A percentile compares a stretch with the other conserved stretches of the same genome.
Conservation (phyloP, 2,888 invertebrate genomes). For the Melanophora roralis region DNA sequence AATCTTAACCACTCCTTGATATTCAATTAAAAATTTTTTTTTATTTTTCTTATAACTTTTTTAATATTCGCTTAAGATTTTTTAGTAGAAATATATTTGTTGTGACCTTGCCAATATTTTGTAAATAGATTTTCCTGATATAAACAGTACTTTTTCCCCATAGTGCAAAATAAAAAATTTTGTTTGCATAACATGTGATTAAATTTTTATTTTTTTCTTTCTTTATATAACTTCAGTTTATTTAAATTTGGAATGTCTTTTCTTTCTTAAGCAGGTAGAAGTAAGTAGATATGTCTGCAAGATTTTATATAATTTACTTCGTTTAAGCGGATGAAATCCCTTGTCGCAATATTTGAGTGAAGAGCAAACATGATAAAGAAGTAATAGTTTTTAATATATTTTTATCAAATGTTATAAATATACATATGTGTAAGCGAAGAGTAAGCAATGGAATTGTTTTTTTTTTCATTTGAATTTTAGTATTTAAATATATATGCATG, state of each 20-base stretch:
- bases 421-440: too few species aligned
- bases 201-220: not conserved
- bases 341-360: not conserved
- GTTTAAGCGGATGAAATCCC: not conserved
- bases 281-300: not conserved
- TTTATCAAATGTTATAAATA: too few species aligned
- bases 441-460: not conserved
- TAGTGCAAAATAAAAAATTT: not conserved
- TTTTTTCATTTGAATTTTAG: not conserved
- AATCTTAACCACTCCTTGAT: too few species aligned
- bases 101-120: too few species aligned
- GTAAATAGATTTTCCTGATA: too few species aligned
- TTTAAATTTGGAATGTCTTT: slow-evolving; percentile 20
- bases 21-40: too few species aligned
- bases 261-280: not conserved
- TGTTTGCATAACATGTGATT: not conserved
- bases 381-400: too few species aligned
- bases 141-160: too few species aligned
- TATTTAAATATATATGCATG: too few species aligned
- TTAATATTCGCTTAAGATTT: too few species aligned
- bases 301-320: not conserved
- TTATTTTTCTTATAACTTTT: too few species aligned
- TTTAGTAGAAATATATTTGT: too few species aligned
- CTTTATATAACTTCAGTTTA: slow-evolving; percentile 2
- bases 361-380: not conserved